phyloP scores from a whole-genome alignment of 2,797 vertebrate genomes.

The Garrulus glandarius region DNA sequence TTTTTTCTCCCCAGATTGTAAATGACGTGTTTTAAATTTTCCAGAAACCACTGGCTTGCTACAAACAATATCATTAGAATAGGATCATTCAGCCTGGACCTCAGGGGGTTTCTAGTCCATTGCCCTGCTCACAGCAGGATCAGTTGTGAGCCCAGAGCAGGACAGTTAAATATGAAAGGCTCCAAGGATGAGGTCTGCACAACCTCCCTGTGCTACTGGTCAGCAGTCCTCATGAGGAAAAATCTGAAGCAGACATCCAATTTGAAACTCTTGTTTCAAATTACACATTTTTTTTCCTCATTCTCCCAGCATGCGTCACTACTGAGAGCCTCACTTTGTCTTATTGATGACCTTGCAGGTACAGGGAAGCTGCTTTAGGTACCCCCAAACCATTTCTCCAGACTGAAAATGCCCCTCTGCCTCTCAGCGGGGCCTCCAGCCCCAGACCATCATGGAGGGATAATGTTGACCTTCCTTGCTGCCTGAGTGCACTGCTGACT shows the following conservation, averaged over 20 bases:
- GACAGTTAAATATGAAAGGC: not conserved
- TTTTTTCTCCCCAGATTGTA: not conserved
- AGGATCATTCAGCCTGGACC: not conserved
- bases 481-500: not conserved
- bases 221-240: not conserved
- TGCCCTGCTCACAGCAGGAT: not conserved
- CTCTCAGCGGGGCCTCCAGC: not conserved
- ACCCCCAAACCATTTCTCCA: not conserved
- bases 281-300: not conserved
- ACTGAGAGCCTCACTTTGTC: not conserved
- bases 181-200: not conserved
- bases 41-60: not conserved
- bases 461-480: not conserved
- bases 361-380: not conserved
- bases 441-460: fast-evolving
- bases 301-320: not conserved
- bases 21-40: not conserved
- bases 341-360: not conserved
- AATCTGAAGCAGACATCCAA: not conserved
- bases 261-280: not conserved
- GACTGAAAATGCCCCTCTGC: not conserved
- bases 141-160: not conserved
- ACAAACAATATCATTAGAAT: not conserved
- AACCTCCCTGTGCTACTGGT: not conserved
- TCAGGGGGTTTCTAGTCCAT: not conserved